Evolutionary conservation across 2,888 invertebrate genomes (phyloP).

Genomic region (Caenorhabditis sp.): DNA sequence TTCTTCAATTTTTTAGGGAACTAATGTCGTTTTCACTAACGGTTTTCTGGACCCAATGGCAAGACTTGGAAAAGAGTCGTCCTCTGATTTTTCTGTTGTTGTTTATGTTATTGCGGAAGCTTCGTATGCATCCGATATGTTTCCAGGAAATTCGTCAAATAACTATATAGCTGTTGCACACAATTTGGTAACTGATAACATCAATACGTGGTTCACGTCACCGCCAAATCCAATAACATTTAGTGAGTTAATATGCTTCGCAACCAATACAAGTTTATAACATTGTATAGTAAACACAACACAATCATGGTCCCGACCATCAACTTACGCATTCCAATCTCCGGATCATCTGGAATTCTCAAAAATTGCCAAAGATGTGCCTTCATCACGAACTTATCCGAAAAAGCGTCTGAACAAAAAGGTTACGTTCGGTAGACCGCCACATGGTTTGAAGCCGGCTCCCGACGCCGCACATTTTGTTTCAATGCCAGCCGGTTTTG

Average conservation of each 20-base stretch:
- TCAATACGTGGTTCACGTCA: constrained; percentile 48
- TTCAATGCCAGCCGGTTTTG: constrained; percentile 14
- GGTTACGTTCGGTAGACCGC: constrained; percentile 38
- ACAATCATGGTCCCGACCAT: constrained; percentile 22
- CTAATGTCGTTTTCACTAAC: constrained; percentile 47
- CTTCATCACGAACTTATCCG: constrained; percentile 20
- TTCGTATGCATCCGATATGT: constrained; percentile 43
- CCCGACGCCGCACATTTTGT: constrained; percentile 5
- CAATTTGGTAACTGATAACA: constrained; percentile 37
- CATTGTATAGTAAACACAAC: constrained; percentile 17
- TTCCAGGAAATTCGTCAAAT: constrained; percentile 26
- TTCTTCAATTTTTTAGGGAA: constrained; percentile 28
- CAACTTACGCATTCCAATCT: no score
- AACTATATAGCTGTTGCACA: constrained; percentile 33
- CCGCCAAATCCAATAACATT: constrained; percentile 26
- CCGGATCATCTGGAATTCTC: constrained; percentile 2
- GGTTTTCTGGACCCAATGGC: constrained; percentile 34
- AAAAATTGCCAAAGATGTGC: constrained; percentile 22
- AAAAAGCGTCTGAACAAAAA: constrained; percentile 19
- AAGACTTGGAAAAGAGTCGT: constrained; percentile 16
- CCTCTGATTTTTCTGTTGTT: constrained; percentile 20
- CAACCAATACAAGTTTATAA: no score
- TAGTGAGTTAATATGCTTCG: no score
- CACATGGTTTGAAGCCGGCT: constrained; percentile 40
- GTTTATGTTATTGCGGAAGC: constrained; percentile 23